These are phyloP conservation scores for Sternotherus odoratus DNA, from an alignment of 2,797 vertebrate genomes.

Conservation along the genomic window DNA sequence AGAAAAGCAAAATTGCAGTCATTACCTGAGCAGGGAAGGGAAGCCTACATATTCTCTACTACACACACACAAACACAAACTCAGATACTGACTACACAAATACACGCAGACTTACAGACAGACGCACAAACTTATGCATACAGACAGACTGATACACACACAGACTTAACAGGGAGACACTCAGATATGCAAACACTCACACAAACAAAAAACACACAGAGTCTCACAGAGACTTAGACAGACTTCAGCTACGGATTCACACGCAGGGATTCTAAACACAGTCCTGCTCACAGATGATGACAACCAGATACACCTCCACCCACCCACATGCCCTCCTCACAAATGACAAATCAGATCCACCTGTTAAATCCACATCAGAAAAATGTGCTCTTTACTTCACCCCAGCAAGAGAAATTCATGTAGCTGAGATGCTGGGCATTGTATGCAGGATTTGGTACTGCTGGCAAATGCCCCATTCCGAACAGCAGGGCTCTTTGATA, in stretches of 20 bases:
- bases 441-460: neutral
- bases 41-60: constrained; percentile 66
- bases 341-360: neutral
- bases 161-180: neutral
- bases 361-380: neutral
- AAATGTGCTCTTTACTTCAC: neutral
- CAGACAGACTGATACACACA: neutral
- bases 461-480: fast-evolving
- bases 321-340: fast-evolving
- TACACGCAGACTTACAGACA: no score
- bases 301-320: fast-evolving
- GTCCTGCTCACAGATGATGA: neutral
- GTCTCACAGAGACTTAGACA: neutral
- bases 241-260: neutral
- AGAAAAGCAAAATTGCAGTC: constrained; percentile 72
- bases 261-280: fast-evolving
- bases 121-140: no score
- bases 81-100: no score
- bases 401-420: neutral
- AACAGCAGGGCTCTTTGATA: neutral
- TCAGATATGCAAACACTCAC: neutral
- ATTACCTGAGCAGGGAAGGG: constrained; percentile 73
- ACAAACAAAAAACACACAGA: neutral
- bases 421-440: neutral
- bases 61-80: constrained; percentile 1